Evolutionary conservation across 2,797 vertebrate species (phyloP), one percentile per base, ranked within the genome.

Genomic region (Falco berigora): DNA sequence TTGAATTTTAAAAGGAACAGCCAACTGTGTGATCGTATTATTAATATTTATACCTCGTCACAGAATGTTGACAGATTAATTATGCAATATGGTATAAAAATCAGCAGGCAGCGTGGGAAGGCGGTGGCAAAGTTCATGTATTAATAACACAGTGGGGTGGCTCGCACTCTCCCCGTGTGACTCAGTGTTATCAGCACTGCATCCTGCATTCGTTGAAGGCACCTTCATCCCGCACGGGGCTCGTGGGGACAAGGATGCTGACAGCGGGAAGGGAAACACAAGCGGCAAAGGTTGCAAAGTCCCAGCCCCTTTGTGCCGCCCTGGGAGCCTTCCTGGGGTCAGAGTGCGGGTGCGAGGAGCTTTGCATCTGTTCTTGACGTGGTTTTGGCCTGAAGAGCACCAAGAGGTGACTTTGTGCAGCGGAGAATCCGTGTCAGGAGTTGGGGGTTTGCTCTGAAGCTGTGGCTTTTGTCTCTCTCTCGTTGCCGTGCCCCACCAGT

Each of bases 11-110:
- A 98, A 98, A 97, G 97, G 96, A 98, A 97, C 95, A 98, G 97
- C 97, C 97, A 91, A 97, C 97, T 96, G 95, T 98, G 97, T 98
- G 98, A 98, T 98, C 92, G 38, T 91, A 97, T 97, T 98, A 98
- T 98, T 98, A 98, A 98, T 98, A 98, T 98, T 98, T 98, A 98
- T 98, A 96, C 96, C 94, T 96, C 96, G 97, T 97, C 98, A 98
- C 93, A 61, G 96, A 97, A 98, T 98, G 98, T 98, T 98, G 98
- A 98, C 97, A 97, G 98, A 98, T 98, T 98, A 98, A 98, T 98
- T 98, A 98, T 98, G 98, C 98, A 98, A 97, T 94, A 96, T 95
- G 96, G 97, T 94, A 96, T 96, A 96, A 96, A 97, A 98, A 97
- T 96, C 98, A 97, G 97, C 97, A 97, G 97, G 97, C 97, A 97